Conservation (phyloP, 1,140 invertebrate genomes). For the Ladona fulva region DNA sequence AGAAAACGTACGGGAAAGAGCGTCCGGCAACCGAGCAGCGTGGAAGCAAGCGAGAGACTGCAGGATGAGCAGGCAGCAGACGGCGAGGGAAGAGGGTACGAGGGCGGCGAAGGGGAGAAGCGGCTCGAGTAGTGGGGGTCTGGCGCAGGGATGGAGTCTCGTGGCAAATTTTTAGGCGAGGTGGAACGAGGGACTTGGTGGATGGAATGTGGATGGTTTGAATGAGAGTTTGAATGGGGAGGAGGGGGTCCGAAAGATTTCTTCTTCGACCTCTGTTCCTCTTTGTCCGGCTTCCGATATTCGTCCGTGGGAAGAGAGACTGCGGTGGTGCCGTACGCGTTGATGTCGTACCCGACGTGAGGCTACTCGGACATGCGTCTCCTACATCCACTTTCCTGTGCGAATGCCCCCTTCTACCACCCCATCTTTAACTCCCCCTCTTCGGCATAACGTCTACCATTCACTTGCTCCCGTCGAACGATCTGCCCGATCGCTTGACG, state of each 20-base stretch:
- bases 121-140: not conserved
- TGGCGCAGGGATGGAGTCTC: not conserved
- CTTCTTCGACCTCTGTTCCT: not conserved
- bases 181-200: not conserved
- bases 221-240: constrained; percentile 1
- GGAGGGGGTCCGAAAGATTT: not conserved
- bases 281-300: not conserved
- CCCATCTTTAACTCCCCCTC: not conserved
- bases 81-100: not conserved
- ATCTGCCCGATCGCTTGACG: not conserved
- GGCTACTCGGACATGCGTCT: not conserved
- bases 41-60: not conserved
- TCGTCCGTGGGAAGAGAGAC: no score
- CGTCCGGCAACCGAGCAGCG: not conserved
- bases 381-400: not conserved
- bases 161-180: not conserved
- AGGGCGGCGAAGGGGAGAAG: not conserved
- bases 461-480: not conserved
- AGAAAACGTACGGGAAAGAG: not conserved
- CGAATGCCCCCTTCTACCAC: not conserved
- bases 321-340: not conserved
- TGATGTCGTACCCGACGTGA: not conserved
- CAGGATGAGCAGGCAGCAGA: not conserved
- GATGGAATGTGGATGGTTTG: not conserved
- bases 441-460: not conserved